Percentiles rank a stretch among this genome's conserved stretches.
Evolutionary conservation across 1,140 invertebrate species (phyloP).

Genomic region (Homalodisca vitripennis): DNA sequence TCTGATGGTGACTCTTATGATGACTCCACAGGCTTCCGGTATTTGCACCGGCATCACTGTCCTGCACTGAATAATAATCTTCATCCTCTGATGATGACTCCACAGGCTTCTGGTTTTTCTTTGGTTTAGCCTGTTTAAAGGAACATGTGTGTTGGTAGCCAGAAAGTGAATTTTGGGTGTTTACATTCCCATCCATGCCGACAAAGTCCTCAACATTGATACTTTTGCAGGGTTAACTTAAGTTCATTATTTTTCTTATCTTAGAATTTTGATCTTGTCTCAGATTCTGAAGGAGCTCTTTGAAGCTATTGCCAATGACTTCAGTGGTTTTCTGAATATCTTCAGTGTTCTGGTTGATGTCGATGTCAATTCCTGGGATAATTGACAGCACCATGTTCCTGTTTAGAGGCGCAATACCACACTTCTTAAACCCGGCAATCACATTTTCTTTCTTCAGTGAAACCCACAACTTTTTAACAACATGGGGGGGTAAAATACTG

Average conservation of each 20-base stretch:
- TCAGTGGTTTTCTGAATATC: constrained; percentile 25
- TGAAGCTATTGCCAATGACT: constrained; percentile 30
- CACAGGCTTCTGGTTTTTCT: constrained; percentile 3
- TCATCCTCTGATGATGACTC: constrained; percentile 28
- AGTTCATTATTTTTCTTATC: constrained; percentile 26
- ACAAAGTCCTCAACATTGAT: constrained; percentile 22
- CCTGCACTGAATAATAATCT: constrained; percentile 25
- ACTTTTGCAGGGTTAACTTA: constrained; percentile 33
- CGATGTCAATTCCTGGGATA: constrained; percentile 32
- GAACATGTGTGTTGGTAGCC: background rate
- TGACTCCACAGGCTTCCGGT: too few relatives aligned
- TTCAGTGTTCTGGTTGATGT: constrained; percentile 24
- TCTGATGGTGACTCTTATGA: too few relatives aligned
- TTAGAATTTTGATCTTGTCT: constrained; percentile 23
- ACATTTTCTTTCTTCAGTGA: constrained; percentile 38
- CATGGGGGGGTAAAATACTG: constrained; percentile 37
- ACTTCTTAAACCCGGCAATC: constrained; percentile 40
- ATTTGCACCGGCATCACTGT: constrained; percentile 20
- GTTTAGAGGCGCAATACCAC: constrained; percentile 41
- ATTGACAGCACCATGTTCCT: constrained; percentile 38
- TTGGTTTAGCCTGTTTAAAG: constrained; percentile 8
- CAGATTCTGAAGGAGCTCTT: constrained; percentile 30
- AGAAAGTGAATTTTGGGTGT: constrained; percentile 23
- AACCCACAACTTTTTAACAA: constrained; percentile 39
- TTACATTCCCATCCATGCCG: constrained; percentile 13